Percentiles rank a stretch among this genome's conserved stretches.
These are phyloP conservation scores for Apodemus agrarius DNA, from an alignment of 2,797 vertebrate species.

Conservation along the genomic window DNA sequence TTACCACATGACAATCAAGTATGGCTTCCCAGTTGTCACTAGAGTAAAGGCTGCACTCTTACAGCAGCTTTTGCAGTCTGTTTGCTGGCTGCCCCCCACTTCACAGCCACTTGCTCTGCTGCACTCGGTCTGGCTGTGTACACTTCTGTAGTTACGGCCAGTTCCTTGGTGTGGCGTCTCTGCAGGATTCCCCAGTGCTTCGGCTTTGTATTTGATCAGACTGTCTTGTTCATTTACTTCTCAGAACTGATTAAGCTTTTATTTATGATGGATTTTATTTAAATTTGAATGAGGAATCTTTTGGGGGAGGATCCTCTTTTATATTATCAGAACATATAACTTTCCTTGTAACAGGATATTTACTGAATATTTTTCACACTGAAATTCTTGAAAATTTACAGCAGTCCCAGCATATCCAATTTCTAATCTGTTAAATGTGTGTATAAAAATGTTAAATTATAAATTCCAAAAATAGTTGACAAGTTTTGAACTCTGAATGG, in stretches of 20 bases:
- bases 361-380: slow-evolving; percentile 26
- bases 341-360: neutral
- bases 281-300: neutral
- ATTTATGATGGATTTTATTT: neutral
- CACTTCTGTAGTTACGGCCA: neutral
- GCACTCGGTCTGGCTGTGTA: neutral
- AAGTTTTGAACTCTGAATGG: neutral
- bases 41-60: neutral
- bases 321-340: neutral
- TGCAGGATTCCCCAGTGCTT: neutral
- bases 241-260: neutral
- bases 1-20: neutral
- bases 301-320: neutral
- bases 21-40: neutral
- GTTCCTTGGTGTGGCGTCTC: neutral
- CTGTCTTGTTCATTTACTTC: neutral
- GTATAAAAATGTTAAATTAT: neutral
- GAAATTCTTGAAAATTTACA: neutral
- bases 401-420: neutral
- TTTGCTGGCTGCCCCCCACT: neutral
- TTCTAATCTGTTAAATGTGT: neutral
- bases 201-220: neutral
- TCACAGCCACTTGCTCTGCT: neutral
- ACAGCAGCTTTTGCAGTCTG: neutral
- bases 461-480: neutral